Evolutionary conservation across 2,888 invertebrate species (phyloP).

Genomic region (Steinernema hermaphroditum): DNA sequence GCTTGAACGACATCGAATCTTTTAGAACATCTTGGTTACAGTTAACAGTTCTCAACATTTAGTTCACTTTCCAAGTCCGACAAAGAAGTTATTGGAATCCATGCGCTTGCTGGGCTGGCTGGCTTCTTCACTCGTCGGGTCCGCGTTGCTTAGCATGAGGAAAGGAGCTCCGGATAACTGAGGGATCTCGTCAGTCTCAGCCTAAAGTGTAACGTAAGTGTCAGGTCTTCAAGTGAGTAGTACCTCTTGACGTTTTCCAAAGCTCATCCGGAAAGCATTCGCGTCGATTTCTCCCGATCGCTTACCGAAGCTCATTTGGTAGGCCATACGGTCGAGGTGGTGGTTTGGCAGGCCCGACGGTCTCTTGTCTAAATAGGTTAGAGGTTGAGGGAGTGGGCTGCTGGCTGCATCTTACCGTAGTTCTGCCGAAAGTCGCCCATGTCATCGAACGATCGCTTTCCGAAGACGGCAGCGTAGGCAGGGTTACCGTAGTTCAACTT

Average conservation of each 20-base stretch:
- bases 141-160: constrained; percentile 13
- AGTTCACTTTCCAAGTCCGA: constrained; percentile 20
- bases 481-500: constrained; percentile 16
- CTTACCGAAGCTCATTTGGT: constrained; percentile 42
- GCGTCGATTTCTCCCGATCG: constrained; percentile 23
- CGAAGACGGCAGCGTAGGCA: neutral
- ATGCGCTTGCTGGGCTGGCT: neutral
- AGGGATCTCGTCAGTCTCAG: neutral
- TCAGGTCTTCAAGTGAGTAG: neutral
- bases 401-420: no score
- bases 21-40: neutral
- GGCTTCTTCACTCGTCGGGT: neutral
- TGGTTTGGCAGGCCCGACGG: neutral
- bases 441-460: constrained; percentile 7
- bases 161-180: constrained; percentile 9
- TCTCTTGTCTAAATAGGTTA: constrained; percentile 8
- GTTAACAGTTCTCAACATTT: no score
- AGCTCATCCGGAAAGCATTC: constrained; percentile 20
- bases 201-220: neutral
- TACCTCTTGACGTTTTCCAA: constrained; percentile 21
- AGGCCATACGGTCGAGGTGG: constrained; percentile 38
- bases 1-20: neutral
- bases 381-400: neutral
- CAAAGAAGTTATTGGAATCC: constrained; percentile 26
- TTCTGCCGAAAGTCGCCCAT: neutral